These are phyloP conservation scores for Notoglanidium macrostoma DNA, from an alignment of 2,797 vertebrate species.

Conservation along the genomic window DNA sequence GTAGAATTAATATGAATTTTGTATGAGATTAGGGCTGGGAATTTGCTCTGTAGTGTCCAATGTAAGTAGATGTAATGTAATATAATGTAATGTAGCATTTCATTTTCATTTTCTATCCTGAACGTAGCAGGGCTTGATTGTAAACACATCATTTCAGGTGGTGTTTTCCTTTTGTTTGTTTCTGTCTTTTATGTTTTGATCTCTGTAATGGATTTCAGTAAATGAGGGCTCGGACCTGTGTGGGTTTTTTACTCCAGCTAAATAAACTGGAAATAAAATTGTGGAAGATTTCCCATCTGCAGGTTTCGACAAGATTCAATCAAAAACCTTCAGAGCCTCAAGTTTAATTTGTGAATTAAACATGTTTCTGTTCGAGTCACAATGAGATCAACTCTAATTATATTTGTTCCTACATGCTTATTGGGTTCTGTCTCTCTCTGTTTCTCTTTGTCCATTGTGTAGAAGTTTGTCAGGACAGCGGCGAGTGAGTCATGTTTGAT, in stretches of 20 bases:
- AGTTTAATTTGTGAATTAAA: slow-evolving; percentile 38
- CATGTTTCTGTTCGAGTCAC: slow-evolving; percentile 25
- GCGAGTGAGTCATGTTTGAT: slow-evolving; percentile 56
- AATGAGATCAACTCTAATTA: slow-evolving; percentile 36
- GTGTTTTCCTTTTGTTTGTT: background rate
- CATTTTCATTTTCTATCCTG: background rate
- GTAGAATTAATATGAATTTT: slow-evolving; percentile 28
- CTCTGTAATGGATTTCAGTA: background rate
- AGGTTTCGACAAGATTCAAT: slow-evolving; percentile 27
- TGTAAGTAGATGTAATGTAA: slow-evolving; percentile 5
- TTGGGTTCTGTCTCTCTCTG: slow-evolving; percentile 42
- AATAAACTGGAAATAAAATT: slow-evolving; percentile 18
- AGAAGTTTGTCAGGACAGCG: slow-evolving; percentile 42
- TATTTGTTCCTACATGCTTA: slow-evolving; percentile 46
- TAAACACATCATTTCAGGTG: background rate
- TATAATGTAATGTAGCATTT: background rate
- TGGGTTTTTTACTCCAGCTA: background rate
- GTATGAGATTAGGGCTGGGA: slow-evolving; percentile 11
- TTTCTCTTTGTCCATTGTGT: slow-evolving; percentile 37
- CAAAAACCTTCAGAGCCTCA: background rate
- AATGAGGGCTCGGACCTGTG: background rate
- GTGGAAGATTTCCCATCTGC: background rate
- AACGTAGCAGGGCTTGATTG: background rate
- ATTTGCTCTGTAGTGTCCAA: slow-evolving; percentile 5
- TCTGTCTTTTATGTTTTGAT: background rate